Evolutionary conservation across 2,888 invertebrate species (phyloP).

Genomic region (Panorpa germanica): DNA sequence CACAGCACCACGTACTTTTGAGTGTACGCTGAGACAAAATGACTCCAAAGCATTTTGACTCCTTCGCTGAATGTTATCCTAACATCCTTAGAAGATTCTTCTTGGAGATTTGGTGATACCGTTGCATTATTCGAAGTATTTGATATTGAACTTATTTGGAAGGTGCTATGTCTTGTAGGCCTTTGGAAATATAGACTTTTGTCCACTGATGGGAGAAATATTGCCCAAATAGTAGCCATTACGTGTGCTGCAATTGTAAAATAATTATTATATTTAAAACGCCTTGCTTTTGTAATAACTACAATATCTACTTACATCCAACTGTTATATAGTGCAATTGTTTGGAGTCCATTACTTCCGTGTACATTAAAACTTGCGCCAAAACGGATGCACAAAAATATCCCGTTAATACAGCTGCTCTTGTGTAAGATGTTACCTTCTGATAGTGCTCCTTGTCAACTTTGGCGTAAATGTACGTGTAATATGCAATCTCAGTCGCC

Average conservation of each 20-base stretch:
- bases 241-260: slow-evolving; percentile 34
- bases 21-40: slow-evolving; percentile 25
- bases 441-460: slow-evolving; percentile 50
- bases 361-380: slow-evolving; percentile 47
- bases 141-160: too few species aligned
- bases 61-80: too few species aligned
- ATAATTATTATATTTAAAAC: too few species aligned
- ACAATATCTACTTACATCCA: slow-evolving; percentile 25
- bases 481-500: slow-evolving; percentile 72
- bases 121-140: too few species aligned
- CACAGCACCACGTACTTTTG: slow-evolving; percentile 25
- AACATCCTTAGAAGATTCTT: too few species aligned
- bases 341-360: slow-evolving; percentile 39
- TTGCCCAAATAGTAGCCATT: slow-evolving; percentile 46
- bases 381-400: slow-evolving; percentile 46
- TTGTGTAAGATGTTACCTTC: slow-evolving; percentile 56
- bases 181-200: slow-evolving; percentile 56
- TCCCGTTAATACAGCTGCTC: slow-evolving; percentile 54
- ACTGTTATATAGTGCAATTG: slow-evolving; percentile 59
- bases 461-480: slow-evolving; percentile 73
- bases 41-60: slow-evolving; percentile 21
- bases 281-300: too few species aligned
- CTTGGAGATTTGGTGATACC: too few species aligned
- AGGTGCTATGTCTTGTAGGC: too few species aligned
- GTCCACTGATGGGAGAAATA: slow-evolving; percentile 44